Base-by-base conservation (phyloP, 1,140 invertebrate genomes). In the Eriosoma lanigerum region DNA sequence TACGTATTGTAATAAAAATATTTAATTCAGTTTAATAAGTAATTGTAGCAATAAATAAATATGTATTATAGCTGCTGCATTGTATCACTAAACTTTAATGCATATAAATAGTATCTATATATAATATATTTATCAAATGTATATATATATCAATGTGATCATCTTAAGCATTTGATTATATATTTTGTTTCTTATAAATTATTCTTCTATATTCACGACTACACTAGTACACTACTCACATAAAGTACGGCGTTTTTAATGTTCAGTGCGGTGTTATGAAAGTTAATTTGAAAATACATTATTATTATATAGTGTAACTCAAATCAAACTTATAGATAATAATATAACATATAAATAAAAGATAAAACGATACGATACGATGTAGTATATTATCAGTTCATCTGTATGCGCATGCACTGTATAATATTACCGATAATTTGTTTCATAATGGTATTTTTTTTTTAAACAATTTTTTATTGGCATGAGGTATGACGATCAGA, bases 31-130 rank as follows among this genome's bases (percentile, higher is more conserved):
- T 4, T 24, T 68, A 8, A 48, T 68, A 26, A 68, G 13, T 68
- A 68, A 68, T 68, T 19, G 13, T 17, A 48, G 21, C 6, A 68
- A 48, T 68, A 64, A 64, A 64, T 64, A 64, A 38, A 38, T 38
- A 38, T 8, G 32, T 38, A 38, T 38, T 48, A 48, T 48, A 48
- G 1, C 4, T 19, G 29, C 19, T 19, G 26, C 58, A 62, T 62
- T 62, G 60, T 62, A 12, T 60, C 5, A 1, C 26, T 15, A 60
- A 26, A 38, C 3, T 38, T 38, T 38, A 38, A 38, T 38, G 32
- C 32, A 8, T 38, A 38, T 38, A n/a, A n/a, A n/a, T n/a, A n/a
- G n/a, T n/a, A 58, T 58, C 21, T 26, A 60, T 26, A 29, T 26
- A 6, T 60, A 6, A 26, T 29, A 29, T 29, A 12, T 9, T 29